These are phyloP conservation scores for Echinarachnius parma DNA, from an alignment of 53 echinoderm and acorn worm species.

Conservation along the genomic window DNA sequence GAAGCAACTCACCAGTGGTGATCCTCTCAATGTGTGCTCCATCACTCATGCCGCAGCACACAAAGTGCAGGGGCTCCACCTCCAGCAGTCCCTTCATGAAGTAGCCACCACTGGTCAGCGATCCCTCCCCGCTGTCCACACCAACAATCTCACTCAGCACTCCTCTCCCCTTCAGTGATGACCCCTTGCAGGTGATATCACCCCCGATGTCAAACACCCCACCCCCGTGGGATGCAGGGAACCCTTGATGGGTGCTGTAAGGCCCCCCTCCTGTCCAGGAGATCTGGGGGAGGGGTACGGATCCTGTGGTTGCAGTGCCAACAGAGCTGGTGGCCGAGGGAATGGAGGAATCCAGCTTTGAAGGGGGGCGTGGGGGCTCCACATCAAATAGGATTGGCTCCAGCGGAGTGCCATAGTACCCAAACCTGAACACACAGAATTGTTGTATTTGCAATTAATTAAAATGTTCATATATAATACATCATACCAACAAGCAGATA, in stretches of 20 bases:
- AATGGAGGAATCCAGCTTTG: conserved; percentile 45
- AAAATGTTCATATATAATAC: background rate
- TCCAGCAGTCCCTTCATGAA: conserved; percentile 94
- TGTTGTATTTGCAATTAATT: too few relatives aligned
- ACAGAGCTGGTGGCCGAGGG: conserved; percentile 18
- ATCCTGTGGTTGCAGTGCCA: conserved; percentile 14
- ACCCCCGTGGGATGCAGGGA: background rate
- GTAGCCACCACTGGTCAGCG: conserved; percentile 71
- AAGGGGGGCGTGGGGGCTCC: conserved; percentile 64
- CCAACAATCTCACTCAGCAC: conserved; percentile 19
- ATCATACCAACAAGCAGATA: too few relatives aligned
- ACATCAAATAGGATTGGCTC: conserved; percentile 91
- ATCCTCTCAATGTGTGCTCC: conserved; percentile 69
- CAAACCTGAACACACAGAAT: conserved; percentile 79
- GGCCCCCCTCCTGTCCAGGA: conserved; percentile 33
- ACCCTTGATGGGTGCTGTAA: conserved; percentile 12
- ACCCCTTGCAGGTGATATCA: conserved; percentile 12
- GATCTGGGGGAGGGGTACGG: conserved; percentile 39
- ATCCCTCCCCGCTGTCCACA: conserved; percentile 61
- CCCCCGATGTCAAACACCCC: conserved; percentile 29
- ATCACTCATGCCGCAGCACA: conserved; percentile 95
- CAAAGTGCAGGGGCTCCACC: conserved; percentile 94
- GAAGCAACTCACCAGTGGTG: conserved; percentile 5
- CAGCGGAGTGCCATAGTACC: conserved; percentile 90
- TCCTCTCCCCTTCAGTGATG: conserved; percentile 15